A percentile compares a stretch with the other conserved stretches of the same genome.
Conservation (phyloP, 2,113 vertebrate species). For the Machaerirhynchus nigripectus region DNA sequence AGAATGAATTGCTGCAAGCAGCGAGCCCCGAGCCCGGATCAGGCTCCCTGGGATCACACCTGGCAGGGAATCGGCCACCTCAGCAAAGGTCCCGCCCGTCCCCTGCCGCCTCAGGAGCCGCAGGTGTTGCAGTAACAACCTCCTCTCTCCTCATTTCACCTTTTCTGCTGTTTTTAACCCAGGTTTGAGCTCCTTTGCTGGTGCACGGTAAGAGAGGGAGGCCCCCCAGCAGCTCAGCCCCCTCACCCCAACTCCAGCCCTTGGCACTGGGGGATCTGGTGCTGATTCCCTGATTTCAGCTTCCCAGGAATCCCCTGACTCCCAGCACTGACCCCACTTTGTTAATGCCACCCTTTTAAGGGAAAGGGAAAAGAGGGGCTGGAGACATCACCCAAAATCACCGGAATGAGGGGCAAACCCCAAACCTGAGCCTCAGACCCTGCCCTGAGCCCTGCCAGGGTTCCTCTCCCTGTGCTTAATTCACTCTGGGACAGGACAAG, state of each 20-base stretch:
- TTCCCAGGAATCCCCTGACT: not conserved
- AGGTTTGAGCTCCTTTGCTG: not conserved
- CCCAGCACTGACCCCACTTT: rapidly evolving
- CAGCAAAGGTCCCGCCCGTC: not conserved
- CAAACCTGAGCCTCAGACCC: not conserved
- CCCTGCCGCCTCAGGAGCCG: not conserved
- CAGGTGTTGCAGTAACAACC: not conserved
- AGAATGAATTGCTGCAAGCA: not conserved
- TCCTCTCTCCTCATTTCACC: not conserved
- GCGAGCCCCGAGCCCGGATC: not conserved
- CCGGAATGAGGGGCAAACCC: rapidly evolving
- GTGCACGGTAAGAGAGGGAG: not conserved
- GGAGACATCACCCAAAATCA: not conserved
- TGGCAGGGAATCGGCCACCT: not conserved
- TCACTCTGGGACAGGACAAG: not conserved
- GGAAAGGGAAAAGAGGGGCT: not conserved
- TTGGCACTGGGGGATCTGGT: not conserved
- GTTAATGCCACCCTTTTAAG: rapidly evolving
- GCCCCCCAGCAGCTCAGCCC: not conserved
- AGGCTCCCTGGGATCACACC: not conserved
- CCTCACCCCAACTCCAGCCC: not conserved
- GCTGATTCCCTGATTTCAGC: not conserved
- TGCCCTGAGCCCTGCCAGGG: not conserved
- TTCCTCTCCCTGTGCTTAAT: rapidly evolving
- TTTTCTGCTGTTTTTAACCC: not conserved